Conservation (phyloP, 1,140 invertebrate species). For the Temnothorax nylanderi region DNA sequence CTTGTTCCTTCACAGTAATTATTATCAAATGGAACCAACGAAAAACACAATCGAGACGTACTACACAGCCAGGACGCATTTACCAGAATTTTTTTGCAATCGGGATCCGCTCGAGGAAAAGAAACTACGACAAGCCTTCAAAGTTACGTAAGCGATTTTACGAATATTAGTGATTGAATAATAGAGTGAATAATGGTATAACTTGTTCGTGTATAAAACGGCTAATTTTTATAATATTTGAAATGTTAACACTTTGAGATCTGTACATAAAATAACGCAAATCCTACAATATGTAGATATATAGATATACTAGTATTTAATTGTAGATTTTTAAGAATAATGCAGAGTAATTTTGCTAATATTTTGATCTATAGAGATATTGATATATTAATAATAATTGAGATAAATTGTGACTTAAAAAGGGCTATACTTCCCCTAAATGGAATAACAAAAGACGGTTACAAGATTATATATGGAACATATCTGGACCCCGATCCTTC, state of each 20-base stretch:
- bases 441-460: constrained; percentile 60
- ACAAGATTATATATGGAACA: constrained; percentile 45
- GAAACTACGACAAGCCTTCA: constrained; percentile 81
- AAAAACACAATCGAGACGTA: constrained; percentile 88
- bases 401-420: not conserved
- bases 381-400: not conserved
- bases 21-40: constrained; percentile 86
- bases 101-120: constrained; percentile 83
- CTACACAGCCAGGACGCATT: constrained; percentile 87
- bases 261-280: not conserved
- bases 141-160: constrained; percentile 82
- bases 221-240: not conserved
- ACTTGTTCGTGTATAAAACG: not conserved
- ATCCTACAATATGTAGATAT: not conserved
- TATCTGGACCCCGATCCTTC: constrained; percentile 52
- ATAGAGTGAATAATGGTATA: not conserved
- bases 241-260: not conserved
- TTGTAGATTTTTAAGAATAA: not conserved
- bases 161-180: not conserved
- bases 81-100: constrained; percentile 86
- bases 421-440: constrained; percentile 32
- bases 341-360: not conserved
- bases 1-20: constrained; percentile 87
- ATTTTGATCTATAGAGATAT: not conserved
- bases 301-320: not conserved